Evolutionary conservation across 2,888 invertebrate genomes (phyloP), one percentile per base, ranked within the genome.

Genomic region (Heteropelma amictum): DNA sequence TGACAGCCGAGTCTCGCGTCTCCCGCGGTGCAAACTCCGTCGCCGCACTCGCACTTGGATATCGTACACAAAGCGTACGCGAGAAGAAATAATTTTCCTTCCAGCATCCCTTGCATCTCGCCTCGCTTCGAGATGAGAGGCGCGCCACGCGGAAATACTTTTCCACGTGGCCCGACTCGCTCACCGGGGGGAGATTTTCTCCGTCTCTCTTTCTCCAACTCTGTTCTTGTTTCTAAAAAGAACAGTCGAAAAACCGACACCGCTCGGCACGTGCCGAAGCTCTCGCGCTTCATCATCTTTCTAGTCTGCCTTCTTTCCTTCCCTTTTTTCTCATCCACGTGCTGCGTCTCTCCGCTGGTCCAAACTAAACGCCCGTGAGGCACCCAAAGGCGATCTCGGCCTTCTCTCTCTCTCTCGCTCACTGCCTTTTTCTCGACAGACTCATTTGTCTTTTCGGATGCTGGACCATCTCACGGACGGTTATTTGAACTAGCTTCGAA

Each of bases 141-240:
- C 56, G 53, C 82, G 82, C 81, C 83, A 84, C 80, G 86, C 84
- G 87, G 86, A 87, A 87, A 87, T 86, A 84, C 86, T 84, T 81
- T 83, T 56, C 21, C 61, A 51, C 60, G 60, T 63, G 47, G 47
- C 60, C 38, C 35, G 56, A 17, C 73, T 53, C 76, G 79, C 82
- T 71, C 84, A 79, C 82, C 84, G 77, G 83, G 85, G n/a, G 86
- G 85, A 70, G 54, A 54, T 21, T 54, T 56, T 61, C 56, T 38
- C 38, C 14, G 35, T 7, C 40, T 45, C 28, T 28, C 35, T 21
- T n/a, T 38, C 53, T 54, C 40, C n/a, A n/a, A n/a, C n/a, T 40
- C 23, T 58, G 14, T 58, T 42, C 30, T 12, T 40, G 26, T 23
- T 17, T 21, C 19, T 40, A 33, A 21, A n/a, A 17, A 28, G 12